phyloP scores from a whole-genome alignment of 1,140 invertebrate genomes.

The Papilio aristodemus region DNA sequence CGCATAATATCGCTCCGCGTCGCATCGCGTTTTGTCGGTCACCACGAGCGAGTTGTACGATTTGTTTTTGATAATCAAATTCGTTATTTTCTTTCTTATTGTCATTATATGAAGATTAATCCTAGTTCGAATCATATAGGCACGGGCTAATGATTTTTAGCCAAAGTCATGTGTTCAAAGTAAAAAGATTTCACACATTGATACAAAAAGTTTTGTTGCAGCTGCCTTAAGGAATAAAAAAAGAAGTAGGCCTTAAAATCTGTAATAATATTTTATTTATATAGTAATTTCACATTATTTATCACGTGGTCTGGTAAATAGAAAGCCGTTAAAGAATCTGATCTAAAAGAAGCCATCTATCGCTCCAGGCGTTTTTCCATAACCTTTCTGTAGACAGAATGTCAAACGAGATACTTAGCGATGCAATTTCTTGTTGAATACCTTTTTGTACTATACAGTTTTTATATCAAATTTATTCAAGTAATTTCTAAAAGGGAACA shows the following conservation, averaged over 20 bases:
- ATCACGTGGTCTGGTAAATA: not conserved
- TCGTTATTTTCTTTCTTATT: too few relatives aligned
- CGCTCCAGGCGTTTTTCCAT: conserved; percentile 23
- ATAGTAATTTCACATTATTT: not conserved
- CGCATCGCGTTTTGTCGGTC: too few relatives aligned
- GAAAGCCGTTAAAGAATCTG: not conserved
- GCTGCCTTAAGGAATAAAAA: not conserved
- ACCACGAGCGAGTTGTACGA: too few relatives aligned
- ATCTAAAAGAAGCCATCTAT: conserved; percentile 26
- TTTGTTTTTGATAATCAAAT: too few relatives aligned
- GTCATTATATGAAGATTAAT: too few relatives aligned
- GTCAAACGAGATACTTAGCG: not conserved
- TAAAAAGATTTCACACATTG: too few relatives aligned
- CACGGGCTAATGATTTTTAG: too few relatives aligned
- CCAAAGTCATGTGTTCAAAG: too few relatives aligned
- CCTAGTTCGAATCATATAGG: too few relatives aligned
- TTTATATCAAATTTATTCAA: not conserved
- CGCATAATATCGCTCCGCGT: too few relatives aligned
- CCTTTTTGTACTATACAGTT: not conserved
- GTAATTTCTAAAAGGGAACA: too few relatives aligned
- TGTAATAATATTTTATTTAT: not conserved
- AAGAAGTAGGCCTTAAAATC: not conserved
- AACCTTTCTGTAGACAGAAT: conserved; percentile 14
- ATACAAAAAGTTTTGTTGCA: not conserved
- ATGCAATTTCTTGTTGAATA: conserved; percentile 3